These are phyloP conservation scores for Cherax quadricarinatus DNA, from an alignment of 1,140 invertebrate genomes.

Conservation along the genomic window DNA sequence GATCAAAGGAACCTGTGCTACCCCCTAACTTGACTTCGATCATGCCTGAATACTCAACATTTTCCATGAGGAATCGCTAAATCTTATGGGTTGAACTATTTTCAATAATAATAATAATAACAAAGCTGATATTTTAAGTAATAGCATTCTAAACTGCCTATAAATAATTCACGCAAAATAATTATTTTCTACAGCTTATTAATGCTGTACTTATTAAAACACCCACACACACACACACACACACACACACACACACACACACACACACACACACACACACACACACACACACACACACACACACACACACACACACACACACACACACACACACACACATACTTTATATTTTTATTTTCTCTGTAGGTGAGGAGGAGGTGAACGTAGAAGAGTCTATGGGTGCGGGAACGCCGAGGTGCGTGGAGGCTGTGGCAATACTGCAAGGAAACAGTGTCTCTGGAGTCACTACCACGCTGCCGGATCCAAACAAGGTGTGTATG, in stretches of 20 bases:
- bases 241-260: neutral
- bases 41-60: no score
- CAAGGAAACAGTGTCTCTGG: constrained; percentile 54
- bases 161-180: no score
- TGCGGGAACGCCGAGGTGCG: neutral
- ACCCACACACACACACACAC: neutral
- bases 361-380: constrained; percentile 18
- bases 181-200: no score
- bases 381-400: neutral
- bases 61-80: no score
- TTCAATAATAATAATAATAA: no score
- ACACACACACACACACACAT: neutral
- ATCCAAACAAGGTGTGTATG: constrained; percentile 12
- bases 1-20: no score
- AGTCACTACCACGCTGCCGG: constrained; percentile 41
- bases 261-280: neutral
- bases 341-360: neutral
- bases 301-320: neutral
- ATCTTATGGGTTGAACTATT: no score
- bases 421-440: constrained; percentile 54
- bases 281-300: neutral
- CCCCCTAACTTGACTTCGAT: no score
- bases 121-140: no score
- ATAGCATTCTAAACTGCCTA: no score
- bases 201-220: no score